Base-by-base conservation (phyloP, 53 echinoderm and acorn worm genomes). In the Holothuria leucospilota region DNA sequence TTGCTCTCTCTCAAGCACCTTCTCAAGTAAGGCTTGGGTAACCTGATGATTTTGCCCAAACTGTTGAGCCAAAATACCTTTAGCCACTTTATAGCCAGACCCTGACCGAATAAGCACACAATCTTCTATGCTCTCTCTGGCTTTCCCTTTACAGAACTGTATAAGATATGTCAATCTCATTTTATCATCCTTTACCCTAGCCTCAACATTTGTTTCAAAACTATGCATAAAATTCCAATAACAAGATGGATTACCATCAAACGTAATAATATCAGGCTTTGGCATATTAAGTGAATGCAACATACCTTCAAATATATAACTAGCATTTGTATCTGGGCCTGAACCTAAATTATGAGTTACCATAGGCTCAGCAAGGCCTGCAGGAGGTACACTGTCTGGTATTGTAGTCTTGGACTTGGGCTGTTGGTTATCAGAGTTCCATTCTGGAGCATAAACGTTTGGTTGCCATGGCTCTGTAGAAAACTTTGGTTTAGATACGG, bases 131-230 rank as follows among this genome's bases (percentile, higher is more conserved):
- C 79, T 69, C n/a, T 88, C 84, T 49, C 24, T 85, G 20, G 85
- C 92, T 42, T 80, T 85, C 4, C 88, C 88, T 62, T 5, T 23
- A 84, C 92, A 92, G 62, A 68, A 91, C 59, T 88, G 87, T 14
- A 91, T 63, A n/a, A n/a, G n/a, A n/a, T n/a, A 10, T 77, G 84
- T 77, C 40, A 91, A 58, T 38, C 38, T 84, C 18, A 53, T 27
- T 39, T 67, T 58, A 26, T 71, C 87, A 63, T 87, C 84, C 12
- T 34, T 8, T 10, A 52, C 67, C 53, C 65, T 87, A 29, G 8
- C 13, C 1, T 24, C 87, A 82, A 91, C 64, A 51, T 87, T 87
- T 13, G 59, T 23, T 26, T 87, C 91, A 61, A 91, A 91, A 8
- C 42, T 56, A 34, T 71, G 87, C 20, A 87, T 53, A 58, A 90